phyloP scores from a whole-genome alignment of 2,888 invertebrate species.

The Coleophora deauratella region DNA sequence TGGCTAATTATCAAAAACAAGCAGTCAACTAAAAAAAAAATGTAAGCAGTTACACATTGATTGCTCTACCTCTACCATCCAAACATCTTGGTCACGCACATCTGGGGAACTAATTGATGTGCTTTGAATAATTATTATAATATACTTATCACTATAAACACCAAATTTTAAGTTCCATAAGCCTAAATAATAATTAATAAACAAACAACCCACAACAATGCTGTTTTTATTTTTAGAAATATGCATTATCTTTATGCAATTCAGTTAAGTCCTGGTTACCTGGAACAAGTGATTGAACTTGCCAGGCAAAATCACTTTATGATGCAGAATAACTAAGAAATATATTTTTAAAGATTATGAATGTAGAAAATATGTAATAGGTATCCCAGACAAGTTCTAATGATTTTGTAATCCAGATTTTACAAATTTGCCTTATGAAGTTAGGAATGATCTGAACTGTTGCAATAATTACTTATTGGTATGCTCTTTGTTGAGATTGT shows the following conservation, averaged over 20 bases:
- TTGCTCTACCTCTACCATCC: constrained; percentile 25
- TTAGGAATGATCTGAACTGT: constrained; percentile 38
- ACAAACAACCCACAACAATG: constrained; percentile 29
- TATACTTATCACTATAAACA: constrained; percentile 26
- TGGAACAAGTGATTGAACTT: no score
- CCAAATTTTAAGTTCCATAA: constrained; percentile 33
- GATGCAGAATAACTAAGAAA: no score
- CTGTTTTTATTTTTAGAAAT: constrained; percentile 35
- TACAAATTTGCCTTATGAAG: constrained; percentile 21
- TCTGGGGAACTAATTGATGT: no score
- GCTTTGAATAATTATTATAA: constrained; percentile 5
- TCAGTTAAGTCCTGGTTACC: no score
- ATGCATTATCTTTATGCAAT: no score
- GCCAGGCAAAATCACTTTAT: no score
- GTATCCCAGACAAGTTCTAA: no score
- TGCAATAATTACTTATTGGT: constrained; percentile 20
- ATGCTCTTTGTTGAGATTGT: constrained; percentile 25
- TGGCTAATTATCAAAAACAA: constrained; percentile 40
- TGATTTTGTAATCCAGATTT: no score
- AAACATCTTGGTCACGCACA: no score
- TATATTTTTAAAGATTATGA: no score
- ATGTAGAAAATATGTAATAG: no score
- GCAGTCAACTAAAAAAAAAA: constrained; percentile 39
- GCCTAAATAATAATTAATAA: constrained; percentile 43
- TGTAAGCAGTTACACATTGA: constrained; percentile 21